Evolutionary conservation across 2,797 vertebrate species (phyloP).

Genomic region (Pipistrellus nathusii): DNA sequence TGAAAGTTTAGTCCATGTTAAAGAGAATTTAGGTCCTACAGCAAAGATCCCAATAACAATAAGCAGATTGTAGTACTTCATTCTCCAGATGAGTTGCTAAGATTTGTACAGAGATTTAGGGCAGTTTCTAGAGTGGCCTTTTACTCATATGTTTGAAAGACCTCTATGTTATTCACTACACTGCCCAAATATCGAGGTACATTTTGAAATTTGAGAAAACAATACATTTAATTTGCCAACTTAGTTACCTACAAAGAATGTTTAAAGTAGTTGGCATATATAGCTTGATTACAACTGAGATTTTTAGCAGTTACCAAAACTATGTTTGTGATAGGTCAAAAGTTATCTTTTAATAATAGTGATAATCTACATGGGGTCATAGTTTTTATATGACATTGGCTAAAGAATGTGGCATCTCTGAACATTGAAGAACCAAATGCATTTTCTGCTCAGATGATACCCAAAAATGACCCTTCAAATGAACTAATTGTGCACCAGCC

Average conservation of each 20-base stretch:
- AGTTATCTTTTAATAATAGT: background rate
- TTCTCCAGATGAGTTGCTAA: conserved; percentile 25
- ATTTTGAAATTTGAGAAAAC: conserved; percentile 46
- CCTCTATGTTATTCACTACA: background rate
- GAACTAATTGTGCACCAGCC: background rate
- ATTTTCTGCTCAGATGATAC: conserved; percentile 26
- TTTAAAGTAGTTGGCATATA: background rate
- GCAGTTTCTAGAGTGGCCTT: background rate
- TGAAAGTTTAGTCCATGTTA: conserved; percentile 52
- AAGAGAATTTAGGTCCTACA: conserved; percentile 57
- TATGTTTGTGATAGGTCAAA: conserved; percentile 31
- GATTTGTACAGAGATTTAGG: background rate
- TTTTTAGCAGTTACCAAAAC: conserved; percentile 50
- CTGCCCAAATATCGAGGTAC: background rate
- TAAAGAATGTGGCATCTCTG: background rate
- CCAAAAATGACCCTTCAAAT: conserved; percentile 42
- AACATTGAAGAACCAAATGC: conserved; percentile 35
- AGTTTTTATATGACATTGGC: background rate
- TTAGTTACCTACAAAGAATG: conserved; percentile 49
- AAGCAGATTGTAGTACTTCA: conserved; percentile 51
- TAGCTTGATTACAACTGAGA: background rate
- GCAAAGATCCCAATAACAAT: conserved; percentile 49
- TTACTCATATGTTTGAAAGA: conserved; percentile 18
- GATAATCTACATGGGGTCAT: background rate
- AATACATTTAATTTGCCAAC: conserved; percentile 32